Evolutionary conservation across 1,140 invertebrate genomes (phyloP).

Genomic region (Tetramorium parvispinum): DNA sequence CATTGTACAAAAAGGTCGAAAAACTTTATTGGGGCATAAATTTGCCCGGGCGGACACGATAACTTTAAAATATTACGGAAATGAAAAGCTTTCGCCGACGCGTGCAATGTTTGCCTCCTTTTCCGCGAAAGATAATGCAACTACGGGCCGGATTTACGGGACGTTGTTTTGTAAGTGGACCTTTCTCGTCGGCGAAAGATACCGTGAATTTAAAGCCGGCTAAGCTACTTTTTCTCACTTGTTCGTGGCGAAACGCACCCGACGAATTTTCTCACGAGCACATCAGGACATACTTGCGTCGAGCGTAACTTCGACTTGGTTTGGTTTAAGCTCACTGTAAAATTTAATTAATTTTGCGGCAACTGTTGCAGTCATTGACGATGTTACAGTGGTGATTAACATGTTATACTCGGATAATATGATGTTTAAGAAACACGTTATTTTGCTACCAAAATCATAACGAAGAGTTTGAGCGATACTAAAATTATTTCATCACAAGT

Average conservation of each 20-base stretch:
- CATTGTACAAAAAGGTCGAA: conserved; percentile 66
- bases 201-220: conserved; percentile 80
- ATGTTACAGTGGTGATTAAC: neutral
- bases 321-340: neutral
- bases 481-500: conserved; percentile 21
- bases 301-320: neutral
- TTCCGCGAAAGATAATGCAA: conserved; percentile 84
- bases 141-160: conserved; percentile 80
- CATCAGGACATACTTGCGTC: neutral
- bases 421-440: neutral
- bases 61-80: conserved; percentile 85
- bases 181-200: conserved; percentile 79
- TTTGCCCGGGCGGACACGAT: conserved; percentile 82
- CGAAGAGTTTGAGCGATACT: neutral
- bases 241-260: conserved; percentile 48
- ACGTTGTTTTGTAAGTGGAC: conserved; percentile 81
- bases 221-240: conserved; percentile 74
- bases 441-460: neutral
- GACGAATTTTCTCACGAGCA: conserved; percentile 64
- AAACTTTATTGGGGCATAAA: conserved; percentile 83
- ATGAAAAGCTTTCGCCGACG: conserved; percentile 83
- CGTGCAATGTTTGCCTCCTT: conserved; percentile 81
- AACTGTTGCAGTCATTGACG: neutral
- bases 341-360: neutral
- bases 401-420: neutral